Base-by-base conservation (phyloP, 2,888 invertebrate genomes). In the Leptinotarsa haldemani region DNA sequence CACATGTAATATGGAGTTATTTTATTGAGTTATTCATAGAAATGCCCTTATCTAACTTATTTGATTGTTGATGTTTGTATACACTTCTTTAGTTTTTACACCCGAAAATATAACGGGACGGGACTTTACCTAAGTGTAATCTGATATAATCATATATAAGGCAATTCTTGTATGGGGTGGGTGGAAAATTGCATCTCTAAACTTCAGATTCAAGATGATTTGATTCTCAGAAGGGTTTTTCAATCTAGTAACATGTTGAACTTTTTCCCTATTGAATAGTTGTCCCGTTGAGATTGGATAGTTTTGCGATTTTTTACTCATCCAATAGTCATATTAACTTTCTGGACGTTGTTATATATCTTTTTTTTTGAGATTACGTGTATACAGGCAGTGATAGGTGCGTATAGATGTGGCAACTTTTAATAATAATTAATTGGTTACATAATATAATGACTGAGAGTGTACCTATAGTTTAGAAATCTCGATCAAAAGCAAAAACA, bases 401-500 rank as follows among this genome's bases (percentile, higher is more conserved):
- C 80, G 75, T 81, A 79, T 76, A 78, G 76, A 75, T 73, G 74
- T 80, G 83, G 83, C 81, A 83, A 82, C 81, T 82, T 79, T 78
- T 78, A 73, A 78, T 79, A 77, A 78, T 83, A 81, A 61, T 61
- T 4, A 61, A 82, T 83, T 82, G 77, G 77, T 78, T 80, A 79
- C 69, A 81, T 69, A 58, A 47, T 83, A 74, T 72, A 71, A 79
- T 81, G 81, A 83, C 83, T 83, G 83, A 82, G 81, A 81, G 76
- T 80, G 77, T 80, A 79, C 74, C 71, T 77, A 71, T 77, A 73
- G 73, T 75, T 75, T 76, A 76, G 74, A 78, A 78, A 82, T 83
- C 82, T 81, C 82, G 83, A 83, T 82, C 83, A 83, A 82, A 84
- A 79, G 77, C 79, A 80, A 78, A 71, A 69, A 48, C 65, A 71